Base-by-base conservation (phyloP, 2,113 vertebrate species). In the Emberiza fucata region DNA sequence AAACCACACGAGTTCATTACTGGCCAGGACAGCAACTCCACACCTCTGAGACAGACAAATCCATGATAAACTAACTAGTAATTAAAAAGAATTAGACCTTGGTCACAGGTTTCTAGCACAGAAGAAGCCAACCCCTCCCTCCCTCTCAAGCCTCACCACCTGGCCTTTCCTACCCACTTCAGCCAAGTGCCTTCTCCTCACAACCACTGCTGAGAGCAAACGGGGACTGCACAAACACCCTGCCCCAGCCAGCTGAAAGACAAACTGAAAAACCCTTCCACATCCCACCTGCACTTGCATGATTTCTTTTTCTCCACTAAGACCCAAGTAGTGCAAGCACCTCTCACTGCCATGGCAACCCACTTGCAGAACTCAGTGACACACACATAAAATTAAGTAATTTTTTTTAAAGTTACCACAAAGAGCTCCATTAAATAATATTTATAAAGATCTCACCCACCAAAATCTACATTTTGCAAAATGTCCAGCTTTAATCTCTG, bases 1-100 rank as follows among this genome's bases (percentile, higher is more conserved):
- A 28, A 18, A 68, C 28, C 63, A 21, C 4, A 18, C 0, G 0
- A 59, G 44, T 2, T 33, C 27, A 24, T 18, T 19, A 13, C 1
- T 6, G 77, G 10, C 29, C 7, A 40, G 63, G 11, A 53, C 40
- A 44, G 48, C 6, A 63, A 20, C 29, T 44, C 19, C 53, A 10
- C 12, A 3, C 10, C 42, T 14, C 4, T 59, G 48, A 14, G 35
- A 19, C 39, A 77, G 8, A 47, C 11, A 90, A 89, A 73, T 7
- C 66, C 35, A 20, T 21, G 0, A 20, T 57, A 59, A 70, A 13
- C 12, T 33, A 31, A 22, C 8, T 54, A 14, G 17, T 65, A 4
- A 54, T 29, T 44, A 8, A 35, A 65, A 69, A 68, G 29, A 68
- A 15, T 29, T 14, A 8, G 45, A 61, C 23, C 12, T 68, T 45